These are phyloP conservation scores for Gastracanthus pulcherrimus DNA, from an alignment of 2,888 invertebrate species.

Conservation along the genomic window DNA sequence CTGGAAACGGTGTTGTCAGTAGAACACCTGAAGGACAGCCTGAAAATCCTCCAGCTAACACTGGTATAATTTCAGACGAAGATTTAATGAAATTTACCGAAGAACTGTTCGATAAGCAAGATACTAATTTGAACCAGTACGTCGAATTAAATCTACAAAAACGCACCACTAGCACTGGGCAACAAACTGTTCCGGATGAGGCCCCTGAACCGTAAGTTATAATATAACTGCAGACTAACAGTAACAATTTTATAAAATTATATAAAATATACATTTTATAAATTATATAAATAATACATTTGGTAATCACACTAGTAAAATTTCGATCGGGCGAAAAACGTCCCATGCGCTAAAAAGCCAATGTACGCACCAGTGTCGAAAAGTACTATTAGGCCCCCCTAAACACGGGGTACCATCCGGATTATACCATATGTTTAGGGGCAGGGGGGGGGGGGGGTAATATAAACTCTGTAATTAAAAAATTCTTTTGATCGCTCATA, in stretches of 20 bases:
- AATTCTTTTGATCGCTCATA: no score
- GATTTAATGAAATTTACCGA: conserved; percentile 70
- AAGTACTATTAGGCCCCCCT: no score
- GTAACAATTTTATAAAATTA: background rate
- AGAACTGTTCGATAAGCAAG: conserved; percentile 66
- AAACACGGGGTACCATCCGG: no score
- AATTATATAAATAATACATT: background rate
- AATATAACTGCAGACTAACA: no score
- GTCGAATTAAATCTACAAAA: conserved; percentile 69
- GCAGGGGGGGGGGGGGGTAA: no score
- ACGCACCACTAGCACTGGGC: conserved; percentile 28
- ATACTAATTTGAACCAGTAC: conserved; percentile 62
- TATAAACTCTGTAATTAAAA: no score
- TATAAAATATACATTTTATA: no score
- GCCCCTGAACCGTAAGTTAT: conserved; percentile 66
- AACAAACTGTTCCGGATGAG: conserved; percentile 62
- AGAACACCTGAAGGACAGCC: background rate
- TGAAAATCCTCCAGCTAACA: conserved; percentile 1
- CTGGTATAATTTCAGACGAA: conserved; percentile 63
- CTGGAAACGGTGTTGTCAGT: conserved; percentile 9
- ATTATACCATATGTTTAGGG: no score
- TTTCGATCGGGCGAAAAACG: no score
- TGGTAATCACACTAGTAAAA: no score
- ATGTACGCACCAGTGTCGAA: no score
- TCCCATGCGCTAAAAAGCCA: no score